Conservation (phyloP, 2,797 vertebrate species). For the Enteromius unitaeniatus region DNA sequence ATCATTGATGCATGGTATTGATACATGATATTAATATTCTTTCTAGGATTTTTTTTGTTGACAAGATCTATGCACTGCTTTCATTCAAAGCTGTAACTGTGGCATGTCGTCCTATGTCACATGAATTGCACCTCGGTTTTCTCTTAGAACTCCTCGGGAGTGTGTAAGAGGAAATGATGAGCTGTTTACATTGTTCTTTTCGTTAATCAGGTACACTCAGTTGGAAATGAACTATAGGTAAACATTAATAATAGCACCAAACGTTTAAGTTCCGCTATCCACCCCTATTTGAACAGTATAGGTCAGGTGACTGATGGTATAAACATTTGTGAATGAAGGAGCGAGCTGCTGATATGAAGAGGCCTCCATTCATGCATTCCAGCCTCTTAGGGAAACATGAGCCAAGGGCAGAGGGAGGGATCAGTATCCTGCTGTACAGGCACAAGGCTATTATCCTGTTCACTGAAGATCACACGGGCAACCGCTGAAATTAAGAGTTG, state of each 20-base stretch:
- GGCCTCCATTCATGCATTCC: constrained; percentile 78
- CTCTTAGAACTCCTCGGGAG: neutral
- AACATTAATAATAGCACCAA: constrained; percentile 64
- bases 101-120: constrained; percentile 20
- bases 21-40: neutral
- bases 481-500: constrained; percentile 20
- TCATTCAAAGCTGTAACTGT: neutral
- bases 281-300: constrained; percentile 70
- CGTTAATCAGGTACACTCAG: constrained; percentile 59
- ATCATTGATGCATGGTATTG: too few relatives aligned
- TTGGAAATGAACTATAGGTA: constrained; percentile 59
- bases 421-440: constrained; percentile 49
- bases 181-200: constrained; percentile 52
- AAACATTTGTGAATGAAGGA: constrained; percentile 81
- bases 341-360: constrained; percentile 63
- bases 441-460: constrained; percentile 53
- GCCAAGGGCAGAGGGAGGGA: constrained; percentile 53
- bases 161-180: constrained; percentile 46
- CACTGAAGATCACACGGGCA: constrained; percentile 29
- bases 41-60: neutral
- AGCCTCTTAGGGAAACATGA: constrained; percentile 72
- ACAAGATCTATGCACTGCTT: neutral
- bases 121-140: constrained; percentile 21
- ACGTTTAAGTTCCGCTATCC: constrained; percentile 61
- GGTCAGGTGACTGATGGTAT: constrained; percentile 72